phyloP scores from a whole-genome alignment of 2,797 vertebrate species.

The Platyrinchus mystaceus region DNA sequence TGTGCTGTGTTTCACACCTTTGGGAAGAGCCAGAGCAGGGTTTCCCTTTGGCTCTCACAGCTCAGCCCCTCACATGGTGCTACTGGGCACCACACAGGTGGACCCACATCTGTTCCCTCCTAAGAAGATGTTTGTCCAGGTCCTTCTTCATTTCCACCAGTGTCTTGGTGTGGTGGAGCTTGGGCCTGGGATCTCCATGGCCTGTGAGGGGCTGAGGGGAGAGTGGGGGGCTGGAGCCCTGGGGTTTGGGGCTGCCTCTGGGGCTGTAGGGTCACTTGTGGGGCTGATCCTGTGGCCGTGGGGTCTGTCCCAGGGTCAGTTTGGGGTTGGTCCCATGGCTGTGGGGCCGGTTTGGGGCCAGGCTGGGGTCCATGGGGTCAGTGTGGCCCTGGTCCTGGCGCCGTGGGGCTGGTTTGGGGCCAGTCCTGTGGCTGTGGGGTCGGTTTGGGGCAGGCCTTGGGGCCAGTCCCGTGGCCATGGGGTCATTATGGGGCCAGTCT shows the following conservation, averaged over 20 bases:
- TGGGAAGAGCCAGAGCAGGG: rapidly evolving
- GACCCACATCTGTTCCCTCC: constrained; percentile 45
- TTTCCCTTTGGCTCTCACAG: neutral
- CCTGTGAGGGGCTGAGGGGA: neutral
- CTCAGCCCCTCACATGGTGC: rapidly evolving
- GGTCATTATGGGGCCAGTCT: neutral
- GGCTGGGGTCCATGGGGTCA: neutral
- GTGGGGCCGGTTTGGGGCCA: neutral
- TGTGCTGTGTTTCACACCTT: rapidly evolving
- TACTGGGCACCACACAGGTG: neutral
- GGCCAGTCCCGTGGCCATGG: neutral
- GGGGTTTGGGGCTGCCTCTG: neutral
- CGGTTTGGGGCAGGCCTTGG: neutral
- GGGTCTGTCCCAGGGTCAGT: neutral
- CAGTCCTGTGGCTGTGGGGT: neutral
- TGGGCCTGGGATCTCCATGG: neutral
- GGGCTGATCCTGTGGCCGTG: neutral
- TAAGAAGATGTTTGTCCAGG: constrained; percentile 85
- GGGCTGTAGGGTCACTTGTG: neutral
- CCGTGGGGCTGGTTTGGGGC: neutral
- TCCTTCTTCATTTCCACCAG: constrained; percentile 93
- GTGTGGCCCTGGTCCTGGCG: neutral
- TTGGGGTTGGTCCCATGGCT: neutral
- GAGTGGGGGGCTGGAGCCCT: neutral
- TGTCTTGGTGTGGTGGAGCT: constrained; percentile 86